Conservation (phyloP, 2,888 invertebrate species). For the Scaptodrosophila latifasciaeformis region DNA sequence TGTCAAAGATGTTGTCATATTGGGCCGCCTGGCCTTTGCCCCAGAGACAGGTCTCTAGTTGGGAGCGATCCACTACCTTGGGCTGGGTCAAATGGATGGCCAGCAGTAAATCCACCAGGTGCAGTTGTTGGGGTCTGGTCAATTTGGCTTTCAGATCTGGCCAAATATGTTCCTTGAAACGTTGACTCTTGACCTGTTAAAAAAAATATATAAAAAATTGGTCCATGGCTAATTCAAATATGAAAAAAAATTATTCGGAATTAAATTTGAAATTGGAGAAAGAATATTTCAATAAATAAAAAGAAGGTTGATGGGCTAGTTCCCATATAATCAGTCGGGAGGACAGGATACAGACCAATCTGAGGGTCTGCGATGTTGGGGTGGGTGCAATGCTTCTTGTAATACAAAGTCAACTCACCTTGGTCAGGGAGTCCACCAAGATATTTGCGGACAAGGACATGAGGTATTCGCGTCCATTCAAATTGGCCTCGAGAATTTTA, state of each 20-base stretch:
- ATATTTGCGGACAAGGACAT: constrained; percentile 26
- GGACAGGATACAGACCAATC: too few relatives aligned
- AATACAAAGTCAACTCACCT: constrained; percentile 22
- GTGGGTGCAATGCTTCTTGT: too few relatives aligned
- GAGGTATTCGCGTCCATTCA: constrained; percentile 47
- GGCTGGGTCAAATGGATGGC: constrained; percentile 32
- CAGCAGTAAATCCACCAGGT: constrained; percentile 31
- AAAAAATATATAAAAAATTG: neutral
- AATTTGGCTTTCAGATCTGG: constrained; percentile 29
- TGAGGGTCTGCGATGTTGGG: too few relatives aligned
- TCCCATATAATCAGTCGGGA: neutral
- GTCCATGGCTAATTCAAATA: neutral
- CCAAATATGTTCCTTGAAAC: constrained; percentile 33
- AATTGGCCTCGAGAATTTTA: constrained; percentile 26
- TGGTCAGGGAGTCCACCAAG: constrained; percentile 24
- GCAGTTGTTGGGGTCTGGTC: constrained; percentile 25
- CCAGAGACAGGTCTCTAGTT: constrained; percentile 34
- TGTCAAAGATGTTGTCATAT: constrained; percentile 34
- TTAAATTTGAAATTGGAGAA: neutral
- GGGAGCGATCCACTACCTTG: constrained; percentile 8
- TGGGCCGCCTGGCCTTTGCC: constrained; percentile 5
- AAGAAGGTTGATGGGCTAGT: too few relatives aligned
- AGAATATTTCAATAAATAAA: neutral
- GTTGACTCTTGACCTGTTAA: constrained; percentile 3
- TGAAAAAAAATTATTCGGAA: neutral